Conservation (phyloP, 2,113 vertebrate genomes). For the Corythaixoides concolor region DNA sequence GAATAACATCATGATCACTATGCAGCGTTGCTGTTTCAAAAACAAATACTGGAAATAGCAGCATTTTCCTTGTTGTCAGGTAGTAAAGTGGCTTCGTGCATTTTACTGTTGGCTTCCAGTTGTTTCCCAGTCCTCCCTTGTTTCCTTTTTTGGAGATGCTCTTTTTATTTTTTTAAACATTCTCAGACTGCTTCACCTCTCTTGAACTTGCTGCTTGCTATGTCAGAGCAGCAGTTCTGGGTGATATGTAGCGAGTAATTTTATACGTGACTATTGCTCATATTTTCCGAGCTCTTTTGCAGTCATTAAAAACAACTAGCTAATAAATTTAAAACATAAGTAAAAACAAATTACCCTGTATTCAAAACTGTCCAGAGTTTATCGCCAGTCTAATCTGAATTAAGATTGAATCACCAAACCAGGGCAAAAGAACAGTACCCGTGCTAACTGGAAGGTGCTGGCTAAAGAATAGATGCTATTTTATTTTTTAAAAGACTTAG, state of each 20-base stretch:
- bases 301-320: not conserved
- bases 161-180: not conserved
- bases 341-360: not conserved
- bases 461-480: not conserved
- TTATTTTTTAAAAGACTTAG: not conserved
- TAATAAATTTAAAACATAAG: not conserved
- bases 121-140: not conserved
- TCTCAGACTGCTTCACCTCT: constrained; percentile 6
- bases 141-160: constrained; percentile 26
- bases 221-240: not conserved
- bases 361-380: not conserved
- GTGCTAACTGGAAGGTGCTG: not conserved
- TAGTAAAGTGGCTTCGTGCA: not conserved
- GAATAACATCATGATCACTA: not conserved
- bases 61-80: not conserved
- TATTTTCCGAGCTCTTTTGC: not conserved
- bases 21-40: not conserved
- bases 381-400: not conserved
- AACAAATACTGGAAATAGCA: constrained; percentile 6
- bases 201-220: not conserved
- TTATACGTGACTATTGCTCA: constrained; percentile 8
- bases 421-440: not conserved
- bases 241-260: not conserved
- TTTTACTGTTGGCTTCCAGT: not conserved
- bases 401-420: not conserved